Percentiles rank a stretch among this genome's conserved stretches.
These are phyloP conservation scores for Anguilla marmorata DNA, from an alignment of 2,797 vertebrate genomes.

Conservation along the genomic window DNA sequence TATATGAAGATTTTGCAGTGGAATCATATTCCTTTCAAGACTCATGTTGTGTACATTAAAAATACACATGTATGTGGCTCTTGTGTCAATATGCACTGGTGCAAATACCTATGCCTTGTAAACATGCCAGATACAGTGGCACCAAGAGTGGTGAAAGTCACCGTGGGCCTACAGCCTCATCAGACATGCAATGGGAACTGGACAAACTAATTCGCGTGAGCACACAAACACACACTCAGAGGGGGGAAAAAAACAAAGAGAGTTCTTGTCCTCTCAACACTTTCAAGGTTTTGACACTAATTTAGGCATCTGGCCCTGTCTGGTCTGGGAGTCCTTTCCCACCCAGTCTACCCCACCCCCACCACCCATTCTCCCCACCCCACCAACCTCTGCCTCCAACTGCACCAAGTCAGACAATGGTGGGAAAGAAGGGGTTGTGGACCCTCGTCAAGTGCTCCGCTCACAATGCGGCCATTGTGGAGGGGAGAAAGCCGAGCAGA, in stretches of 20 bases:
- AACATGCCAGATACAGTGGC: neutral
- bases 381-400: conserved; percentile 49
- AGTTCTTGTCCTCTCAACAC: conserved; percentile 78
- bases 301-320: conserved; percentile 93
- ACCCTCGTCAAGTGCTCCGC: conserved; percentile 85
- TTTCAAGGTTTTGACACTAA: conserved; percentile 84
- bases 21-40: neutral
- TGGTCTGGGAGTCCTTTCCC: conserved; percentile 64
- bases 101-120: neutral
- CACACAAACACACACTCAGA: conserved; percentile 70
- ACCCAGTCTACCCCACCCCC: conserved; percentile 46
- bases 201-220: conserved; percentile 73
- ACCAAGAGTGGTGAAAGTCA: neutral
- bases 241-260: conserved; percentile 76
- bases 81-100: neutral
- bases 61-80: neutral
- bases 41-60: neutral
- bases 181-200: conserved; percentile 77
- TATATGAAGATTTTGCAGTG: neutral
- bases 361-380: conserved; percentile 37
- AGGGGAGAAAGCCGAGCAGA: conserved; percentile 67
- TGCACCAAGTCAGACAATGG: conserved; percentile 65
- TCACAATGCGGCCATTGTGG: conserved; percentile 93
- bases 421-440: conserved; percentile 83
- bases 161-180: conserved; percentile 57